Evolutionary conservation across 2,888 invertebrate species (phyloP), one percentile per base, ranked within the genome.

Genomic region (Chironomus riparius): DNA sequence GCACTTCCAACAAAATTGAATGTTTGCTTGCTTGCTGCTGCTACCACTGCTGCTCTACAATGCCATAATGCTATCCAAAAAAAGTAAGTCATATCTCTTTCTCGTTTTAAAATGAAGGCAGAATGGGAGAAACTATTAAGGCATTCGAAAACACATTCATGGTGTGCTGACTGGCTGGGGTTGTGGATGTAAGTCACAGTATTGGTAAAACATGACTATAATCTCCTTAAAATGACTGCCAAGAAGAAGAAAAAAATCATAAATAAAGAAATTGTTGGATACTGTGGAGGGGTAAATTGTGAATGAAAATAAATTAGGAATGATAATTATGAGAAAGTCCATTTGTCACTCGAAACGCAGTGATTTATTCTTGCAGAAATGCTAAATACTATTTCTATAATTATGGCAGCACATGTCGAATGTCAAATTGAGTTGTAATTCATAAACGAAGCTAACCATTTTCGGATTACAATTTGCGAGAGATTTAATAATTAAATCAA

Each of bases 281-380:
- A 15, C n/a, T 28, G 50, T 13, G 12, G 15, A 22, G 21, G 21
- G 21, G 65, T 13, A 13, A 24, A 12, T 13, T 2, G 65, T 24
- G 65, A 65, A 65, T 65, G 65, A 24, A 65, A 65, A 65, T 65
- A 65, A 65, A 65, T 65, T 65, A 65, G 65, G 65, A 65, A 65
- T 65, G 65, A 65, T 65, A 65, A 65, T 65, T 65, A 65, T 65
- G 21, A 21, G 65, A 56, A 56, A 65, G 65, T 65, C 65, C 65
- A 65, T 65, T 65, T 65, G 65, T 65, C 65, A 65, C 65, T 65
- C 24, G 65, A 4, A 21, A 10, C 65, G 10, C 22, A 13, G 65
- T 65, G 65, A 65, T 65, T 65, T 65, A 65, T 65, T 24, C 21
- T 62, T 62, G 62, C 62, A 62, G 62, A 62, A 21, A 50, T n/a